Evolutionary conservation across 1,140 invertebrate genomes (phyloP).

Genomic region (Cotesia chilonis): DNA sequence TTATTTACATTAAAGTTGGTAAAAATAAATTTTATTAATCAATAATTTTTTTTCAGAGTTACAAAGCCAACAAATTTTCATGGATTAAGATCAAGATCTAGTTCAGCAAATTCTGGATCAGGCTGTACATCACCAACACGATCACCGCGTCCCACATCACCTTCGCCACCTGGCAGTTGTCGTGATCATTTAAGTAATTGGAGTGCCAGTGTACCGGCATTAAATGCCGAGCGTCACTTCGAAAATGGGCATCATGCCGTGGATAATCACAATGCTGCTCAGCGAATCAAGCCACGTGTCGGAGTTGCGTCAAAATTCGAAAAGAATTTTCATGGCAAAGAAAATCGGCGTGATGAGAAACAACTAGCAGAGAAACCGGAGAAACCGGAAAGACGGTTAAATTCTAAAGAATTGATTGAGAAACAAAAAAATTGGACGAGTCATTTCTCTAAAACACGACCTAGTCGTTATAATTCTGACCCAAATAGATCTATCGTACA

Average conservation of each 20-base stretch:
- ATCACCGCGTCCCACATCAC: conserved; percentile 59
- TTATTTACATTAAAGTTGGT: too few species aligned
- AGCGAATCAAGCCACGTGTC: conserved; percentile 46
- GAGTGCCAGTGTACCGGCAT: conserved; percentile 61
- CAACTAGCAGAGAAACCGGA: conserved; percentile 69
- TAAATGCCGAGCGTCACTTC: conserved; percentile 62
- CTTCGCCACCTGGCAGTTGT: conserved; percentile 60
- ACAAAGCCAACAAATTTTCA: conserved; percentile 58
- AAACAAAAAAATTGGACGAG: conserved; percentile 91
- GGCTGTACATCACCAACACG: conserved; percentile 67
- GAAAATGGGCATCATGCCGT: conserved; percentile 55
- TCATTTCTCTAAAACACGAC: conserved; percentile 82
- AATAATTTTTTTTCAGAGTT: conserved; percentile 40
- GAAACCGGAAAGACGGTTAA: conserved; percentile 83
- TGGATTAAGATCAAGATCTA: conserved; percentile 67
- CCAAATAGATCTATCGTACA: conserved; percentile 67
- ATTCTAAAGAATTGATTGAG: conserved; percentile 85
- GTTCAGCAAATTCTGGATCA: conserved; percentile 69
- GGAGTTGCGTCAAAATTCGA: conserved; percentile 46
- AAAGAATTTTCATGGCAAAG: conserved; percentile 53
- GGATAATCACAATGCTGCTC: conserved; percentile 39
- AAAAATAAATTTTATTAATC: neutral
- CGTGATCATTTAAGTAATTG: conserved; percentile 56
- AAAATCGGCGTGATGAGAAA: conserved; percentile 68
- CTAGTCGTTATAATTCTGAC: conserved; percentile 72